Evolutionary conservation across 1,140 invertebrate genomes (phyloP).

Genomic region (Brachionus sp.): DNA sequence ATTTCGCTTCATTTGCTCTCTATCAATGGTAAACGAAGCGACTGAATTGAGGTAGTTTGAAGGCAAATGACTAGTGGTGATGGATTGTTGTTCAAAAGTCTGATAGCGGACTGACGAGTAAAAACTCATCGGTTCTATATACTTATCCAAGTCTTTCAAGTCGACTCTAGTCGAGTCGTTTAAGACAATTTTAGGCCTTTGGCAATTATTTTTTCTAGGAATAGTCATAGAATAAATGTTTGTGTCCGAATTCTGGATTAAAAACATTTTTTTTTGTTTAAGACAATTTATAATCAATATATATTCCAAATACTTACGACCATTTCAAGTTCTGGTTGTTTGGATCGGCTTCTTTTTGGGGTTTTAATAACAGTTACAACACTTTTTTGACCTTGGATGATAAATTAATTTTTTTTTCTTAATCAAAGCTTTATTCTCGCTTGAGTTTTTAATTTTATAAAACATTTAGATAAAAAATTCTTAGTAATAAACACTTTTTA

Average conservation of each 20-base stretch:
- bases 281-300: not conserved
- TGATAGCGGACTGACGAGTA: not conserved
- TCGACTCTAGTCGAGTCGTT: not conserved
- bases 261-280: not conserved
- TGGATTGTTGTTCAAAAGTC: not conserved
- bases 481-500: not conserved
- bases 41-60: not conserved
- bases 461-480: not conserved
- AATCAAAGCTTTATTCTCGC: not conserved
- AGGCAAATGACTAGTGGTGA: not conserved
- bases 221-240: slow-evolving; percentile 20
- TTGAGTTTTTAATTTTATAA: not conserved
- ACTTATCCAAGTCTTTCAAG: slow-evolving; percentile 8
- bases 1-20: slow-evolving; percentile 15
- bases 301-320: not conserved
- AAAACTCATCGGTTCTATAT: not conserved
- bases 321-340: slow-evolving; percentile 13
- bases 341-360: not conserved
- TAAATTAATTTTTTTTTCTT: not conserved
- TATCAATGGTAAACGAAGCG: slow-evolving; percentile 25
- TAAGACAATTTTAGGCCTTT: not conserved
- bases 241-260: not conserved
- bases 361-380: not conserved
- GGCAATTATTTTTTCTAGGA: not conserved
- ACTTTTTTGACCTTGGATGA: slow-evolving; percentile 1